A percentile compares a stretch with the other conserved stretches of the same genome.
Conservation (phyloP, 2,113 vertebrate genomes). For the Brachyhypopomus occidentalis region DNA sequence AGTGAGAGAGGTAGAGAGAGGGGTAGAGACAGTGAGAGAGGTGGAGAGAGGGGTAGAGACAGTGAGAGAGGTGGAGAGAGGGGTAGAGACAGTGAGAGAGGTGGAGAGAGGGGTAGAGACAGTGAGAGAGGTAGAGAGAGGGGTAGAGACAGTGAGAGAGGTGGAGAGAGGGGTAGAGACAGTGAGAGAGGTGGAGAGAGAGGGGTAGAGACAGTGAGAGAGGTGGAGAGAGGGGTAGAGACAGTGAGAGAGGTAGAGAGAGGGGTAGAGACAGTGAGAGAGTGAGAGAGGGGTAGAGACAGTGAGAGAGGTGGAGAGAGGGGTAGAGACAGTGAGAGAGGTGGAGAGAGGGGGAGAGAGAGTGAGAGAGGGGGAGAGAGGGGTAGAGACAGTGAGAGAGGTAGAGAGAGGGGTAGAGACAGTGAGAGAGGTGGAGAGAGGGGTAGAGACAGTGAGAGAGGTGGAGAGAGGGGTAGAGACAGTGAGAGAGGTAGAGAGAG, state of each 20-base stretch:
- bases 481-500: background rate
- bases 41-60: slow-evolving; percentile 1
- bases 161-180: too few species aligned
- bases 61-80: background rate
- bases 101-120: too few species aligned
- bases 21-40: background rate
- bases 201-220: too few species aligned
- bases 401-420: background rate
- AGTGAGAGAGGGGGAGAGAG: background rate
- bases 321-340: background rate
- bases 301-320: background rate
- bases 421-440: slow-evolving; percentile 2
- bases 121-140: too few species aligned
- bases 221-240: background rate
- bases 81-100: too few species aligned
- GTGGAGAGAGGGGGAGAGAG: background rate
- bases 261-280: slow-evolving; percentile 3
- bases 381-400: background rate
- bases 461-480: background rate
- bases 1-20: background rate
- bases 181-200: background rate
- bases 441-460: slow-evolving; percentile 3
- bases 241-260: too few species aligned
- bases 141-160: too few species aligned
- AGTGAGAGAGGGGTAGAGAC: background rate